Percentiles rank a stretch among this genome's conserved stretches.
Conservation (phyloP, 2,888 invertebrate genomes). For the Tiphia femorata region DNA sequence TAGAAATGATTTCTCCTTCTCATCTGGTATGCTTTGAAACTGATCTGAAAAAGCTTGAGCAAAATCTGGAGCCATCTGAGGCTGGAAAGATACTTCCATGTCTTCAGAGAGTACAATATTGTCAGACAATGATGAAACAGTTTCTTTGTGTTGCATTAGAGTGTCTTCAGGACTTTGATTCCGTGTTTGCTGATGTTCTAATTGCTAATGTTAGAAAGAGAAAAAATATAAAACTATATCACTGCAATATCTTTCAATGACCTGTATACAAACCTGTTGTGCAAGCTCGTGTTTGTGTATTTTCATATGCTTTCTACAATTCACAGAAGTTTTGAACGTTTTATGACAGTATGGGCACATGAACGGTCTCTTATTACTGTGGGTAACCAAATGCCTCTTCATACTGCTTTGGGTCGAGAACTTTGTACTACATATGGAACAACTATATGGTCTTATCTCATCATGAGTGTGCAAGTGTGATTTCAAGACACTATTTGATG, state of each 20-base stretch:
- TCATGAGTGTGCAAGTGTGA: slow-evolving; percentile 72
- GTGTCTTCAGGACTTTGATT: slow-evolving; percentile 19
- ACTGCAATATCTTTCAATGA: background rate
- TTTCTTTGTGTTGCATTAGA: slow-evolving; percentile 12
- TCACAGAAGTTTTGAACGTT: slow-evolving; percentile 69
- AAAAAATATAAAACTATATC: slow-evolving; percentile 1
- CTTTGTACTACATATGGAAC: slow-evolving; percentile 69
- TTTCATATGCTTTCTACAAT: slow-evolving; percentile 77
- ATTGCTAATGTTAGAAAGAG: slow-evolving; percentile 44
- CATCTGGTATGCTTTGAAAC: slow-evolving; percentile 41
- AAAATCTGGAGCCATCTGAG: slow-evolving; percentile 50
- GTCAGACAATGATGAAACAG: slow-evolving; percentile 32
- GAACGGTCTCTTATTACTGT: slow-evolving; percentile 67
- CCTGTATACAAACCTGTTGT: slow-evolving; percentile 54
- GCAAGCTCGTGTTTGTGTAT: slow-evolving; percentile 73
- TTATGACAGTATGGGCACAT: slow-evolving; percentile 67
- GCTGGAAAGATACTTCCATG: slow-evolving; percentile 51
- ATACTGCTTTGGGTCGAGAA: slow-evolving; percentile 68
- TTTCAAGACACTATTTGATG: slow-evolving; percentile 72
- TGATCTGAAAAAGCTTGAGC: slow-evolving; percentile 53
- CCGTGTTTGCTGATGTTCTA: slow-evolving; percentile 50
- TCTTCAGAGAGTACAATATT: slow-evolving; percentile 41
- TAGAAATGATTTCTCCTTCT: slow-evolving; percentile 48
- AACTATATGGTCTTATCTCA: slow-evolving; percentile 70
- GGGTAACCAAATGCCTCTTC: slow-evolving; percentile 66